Conservation (phyloP, 64 coral and sea anemone species). For the Actinia equina region DNA sequence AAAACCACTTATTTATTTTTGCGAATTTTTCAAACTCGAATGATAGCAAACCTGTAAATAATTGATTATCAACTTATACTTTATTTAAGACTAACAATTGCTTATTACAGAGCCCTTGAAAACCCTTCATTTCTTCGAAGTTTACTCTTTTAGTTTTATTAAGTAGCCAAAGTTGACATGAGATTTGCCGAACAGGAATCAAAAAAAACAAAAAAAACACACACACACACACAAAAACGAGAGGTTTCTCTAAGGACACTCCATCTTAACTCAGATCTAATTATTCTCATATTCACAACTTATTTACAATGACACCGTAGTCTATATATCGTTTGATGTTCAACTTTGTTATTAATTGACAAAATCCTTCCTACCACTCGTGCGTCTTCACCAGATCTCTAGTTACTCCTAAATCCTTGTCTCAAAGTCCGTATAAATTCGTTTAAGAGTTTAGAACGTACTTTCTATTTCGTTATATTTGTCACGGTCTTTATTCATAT, state of each 20-base stretch:
- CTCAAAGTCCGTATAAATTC: not conserved
- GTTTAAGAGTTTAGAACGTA: not conserved
- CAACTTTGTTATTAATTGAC: conserved; percentile 12
- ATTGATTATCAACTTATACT: not conserved
- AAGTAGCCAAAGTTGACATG: not conserved
- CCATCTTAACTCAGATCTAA: not conserved
- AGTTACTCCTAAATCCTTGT: not conserved
- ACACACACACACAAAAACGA: too few relatives aligned
- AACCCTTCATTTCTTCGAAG: not conserved
- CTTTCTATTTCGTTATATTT: not conserved
- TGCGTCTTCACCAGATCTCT: not conserved
- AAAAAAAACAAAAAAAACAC: too few relatives aligned
- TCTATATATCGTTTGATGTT: not conserved
- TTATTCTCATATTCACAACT: not conserved
- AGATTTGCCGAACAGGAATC: not conserved
- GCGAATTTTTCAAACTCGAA: not conserved
- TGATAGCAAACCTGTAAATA: conserved; percentile 1
- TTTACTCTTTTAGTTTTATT: conserved; percentile 3
- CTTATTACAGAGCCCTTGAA: not conserved
- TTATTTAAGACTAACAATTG: conserved; percentile 10
- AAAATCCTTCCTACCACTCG: not conserved
- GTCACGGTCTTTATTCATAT: not conserved
- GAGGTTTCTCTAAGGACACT: not conserved
- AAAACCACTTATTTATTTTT: not conserved
- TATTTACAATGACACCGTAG: not conserved